Conservation (phyloP, 1,140 invertebrate genomes). For the Acromyrmex heyeri region DNA sequence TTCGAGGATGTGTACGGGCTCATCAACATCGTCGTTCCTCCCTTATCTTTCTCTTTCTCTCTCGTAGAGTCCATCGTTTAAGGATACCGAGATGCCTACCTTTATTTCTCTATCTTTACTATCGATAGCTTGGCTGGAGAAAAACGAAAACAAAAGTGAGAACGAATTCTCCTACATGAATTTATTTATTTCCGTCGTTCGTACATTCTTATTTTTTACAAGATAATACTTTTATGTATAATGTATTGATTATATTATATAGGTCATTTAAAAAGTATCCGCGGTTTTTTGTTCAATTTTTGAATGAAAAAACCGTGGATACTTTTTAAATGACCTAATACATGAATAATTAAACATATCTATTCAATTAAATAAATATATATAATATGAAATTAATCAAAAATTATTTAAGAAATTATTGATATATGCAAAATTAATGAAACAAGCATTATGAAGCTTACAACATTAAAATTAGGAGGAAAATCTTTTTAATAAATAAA, state of each 20-base stretch:
- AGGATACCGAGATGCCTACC: slow-evolving; percentile 14
- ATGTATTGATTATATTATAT: background rate
- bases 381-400: background rate
- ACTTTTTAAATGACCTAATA: too few species aligned
- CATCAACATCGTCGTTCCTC: slow-evolving; percentile 56
- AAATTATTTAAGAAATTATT: background rate
- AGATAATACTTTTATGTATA: background rate
- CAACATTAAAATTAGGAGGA: background rate
- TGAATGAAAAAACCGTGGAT: too few species aligned
- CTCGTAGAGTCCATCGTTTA: slow-evolving; percentile 17
- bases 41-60: slow-evolving; percentile 46
- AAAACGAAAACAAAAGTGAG: slow-evolving; percentile 10
- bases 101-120: slow-evolving; percentile 53
- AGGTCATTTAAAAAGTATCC: too few species aligned
- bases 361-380: background rate
- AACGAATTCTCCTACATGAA: background rate
- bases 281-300: too few species aligned
- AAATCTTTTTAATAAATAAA: background rate
- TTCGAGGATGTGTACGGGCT: slow-evolving; percentile 72
- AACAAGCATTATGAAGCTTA: background rate
- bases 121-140: slow-evolving; percentile 24
- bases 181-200: background rate
- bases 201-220: background rate
- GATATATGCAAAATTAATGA: background rate
- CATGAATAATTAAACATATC: background rate